A percentile compares a stretch with the other conserved stretches of the same genome.
Evolutionary conservation across 2,888 invertebrate species (phyloP).

Genomic region (Artemia sinica): DNA sequence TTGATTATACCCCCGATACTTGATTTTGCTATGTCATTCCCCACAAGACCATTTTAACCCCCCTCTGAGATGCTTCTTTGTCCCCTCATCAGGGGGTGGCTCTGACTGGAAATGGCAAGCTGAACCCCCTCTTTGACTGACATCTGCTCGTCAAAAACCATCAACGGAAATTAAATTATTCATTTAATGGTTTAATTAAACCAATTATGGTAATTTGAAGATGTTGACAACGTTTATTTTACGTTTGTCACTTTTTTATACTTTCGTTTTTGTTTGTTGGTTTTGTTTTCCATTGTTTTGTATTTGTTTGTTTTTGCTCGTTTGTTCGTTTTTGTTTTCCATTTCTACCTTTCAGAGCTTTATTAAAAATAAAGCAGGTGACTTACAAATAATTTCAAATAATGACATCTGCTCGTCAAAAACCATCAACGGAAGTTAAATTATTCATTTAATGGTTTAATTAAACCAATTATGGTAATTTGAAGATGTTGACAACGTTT

Average conservation of each 20-base stretch:
- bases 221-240: conserved; percentile 7
- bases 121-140: conserved; percentile 10
- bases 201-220: too few species aligned
- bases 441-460: too few species aligned
- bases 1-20: conserved; percentile 8
- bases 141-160: conserved; percentile 4
- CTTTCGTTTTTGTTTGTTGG: background rate
- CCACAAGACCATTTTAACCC: conserved; percentile 2
- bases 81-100: conserved; percentile 1
- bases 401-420: conserved; percentile 7
- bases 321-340: background rate
- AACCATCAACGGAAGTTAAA: background rate
- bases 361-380: background rate
- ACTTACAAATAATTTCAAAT: too few species aligned
- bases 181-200: too few species aligned
- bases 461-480: too few species aligned
- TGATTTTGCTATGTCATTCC: conserved; percentile 12
- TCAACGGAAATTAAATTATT: background rate
- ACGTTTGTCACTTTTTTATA: conserved; percentile 4
- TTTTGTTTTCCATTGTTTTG: background rate
- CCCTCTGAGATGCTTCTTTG: background rate
- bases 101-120: conserved; percentile 9
- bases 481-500: conserved; percentile 2
- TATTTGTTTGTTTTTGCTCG: background rate
- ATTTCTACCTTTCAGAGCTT: background rate